Evolutionary conservation across 2,888 invertebrate species (phyloP).

Genomic region (Lasioglossum marginatum): DNA sequence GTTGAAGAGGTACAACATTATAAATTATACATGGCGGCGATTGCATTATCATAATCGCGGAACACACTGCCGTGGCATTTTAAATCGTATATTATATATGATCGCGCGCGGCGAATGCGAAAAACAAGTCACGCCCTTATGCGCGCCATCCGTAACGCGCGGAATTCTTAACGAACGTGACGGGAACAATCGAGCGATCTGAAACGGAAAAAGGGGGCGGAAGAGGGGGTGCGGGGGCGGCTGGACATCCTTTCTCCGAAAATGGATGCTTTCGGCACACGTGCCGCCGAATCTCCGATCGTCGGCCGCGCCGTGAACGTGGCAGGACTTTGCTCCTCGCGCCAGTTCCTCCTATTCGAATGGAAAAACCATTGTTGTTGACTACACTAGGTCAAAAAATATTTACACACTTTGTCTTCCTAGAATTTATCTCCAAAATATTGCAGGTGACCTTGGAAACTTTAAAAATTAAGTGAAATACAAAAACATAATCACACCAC

Average conservation of each 20-base stretch:
- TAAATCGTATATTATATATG: conserved; percentile 58
- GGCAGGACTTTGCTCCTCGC: conserved; percentile 5
- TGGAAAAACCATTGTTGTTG: neutral
- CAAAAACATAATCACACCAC: too few species aligned
- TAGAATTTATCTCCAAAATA: too few species aligned
- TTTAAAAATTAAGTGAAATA: too few species aligned
- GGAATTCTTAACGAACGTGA: conserved; percentile 71
- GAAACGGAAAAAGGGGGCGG: conserved; percentile 9
- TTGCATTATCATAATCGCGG: conserved; percentile 60
- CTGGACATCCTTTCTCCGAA: conserved; percentile 29
- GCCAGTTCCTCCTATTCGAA: neutral
- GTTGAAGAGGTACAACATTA: conserved; percentile 31
- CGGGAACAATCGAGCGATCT: conserved; percentile 66
- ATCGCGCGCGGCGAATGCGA: conserved; percentile 51
- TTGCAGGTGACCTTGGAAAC: too few species aligned
- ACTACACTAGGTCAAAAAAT: neutral
- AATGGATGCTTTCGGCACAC: conserved; percentile 25
- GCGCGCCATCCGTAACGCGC: conserved; percentile 46
- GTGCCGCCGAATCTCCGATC: neutral
- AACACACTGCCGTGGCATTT: conserved; percentile 56
- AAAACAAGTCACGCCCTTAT: conserved; percentile 64
- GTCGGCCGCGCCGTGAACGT: neutral
- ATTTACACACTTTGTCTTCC: neutral
- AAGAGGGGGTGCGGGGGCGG: neutral
- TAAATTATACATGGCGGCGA: conserved; percentile 60